Evolutionary conservation across 1,140 invertebrate species (phyloP), one percentile per base, ranked within the genome.

Genomic region (Micrasema minimum): DNA sequence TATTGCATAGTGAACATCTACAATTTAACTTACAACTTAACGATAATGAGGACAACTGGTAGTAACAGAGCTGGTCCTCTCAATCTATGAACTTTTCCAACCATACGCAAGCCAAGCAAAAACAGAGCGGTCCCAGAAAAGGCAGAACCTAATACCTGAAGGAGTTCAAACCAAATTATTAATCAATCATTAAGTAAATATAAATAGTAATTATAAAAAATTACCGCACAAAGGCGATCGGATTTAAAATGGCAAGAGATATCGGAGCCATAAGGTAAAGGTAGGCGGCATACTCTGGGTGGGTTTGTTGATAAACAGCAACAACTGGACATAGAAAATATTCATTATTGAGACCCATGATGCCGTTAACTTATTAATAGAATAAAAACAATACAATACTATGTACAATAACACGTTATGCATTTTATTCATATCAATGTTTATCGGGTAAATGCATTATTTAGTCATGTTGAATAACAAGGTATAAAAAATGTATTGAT

Each of bases 251-350:
- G 1, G 94, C 91, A 35, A 99, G 81, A 53, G 95, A 97, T 81
- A 98, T 95, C 2, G 97, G 96, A 20, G 96, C 96, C 86, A 98
- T 90, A 7, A 99, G 83, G 80, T 98, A 99, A 6, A 99, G 83
- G 82, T 98, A 98, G 1, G 90, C 88, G 1, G 94, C 87, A 86
- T 94, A 98, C 77, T 97, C 94, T 6, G 95, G 93, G 85, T 98
- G 94, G 3, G 89, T 90, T 66, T 87, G 85, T 75, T 88, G 85
- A 80, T 93, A 94, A 5, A 93, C 81, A 41, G 92, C 91, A 78
- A 86, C 87, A 55, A 94, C 91, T 93, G 78, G 1, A 69, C 89
- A 89, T 59, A 46, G 75, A 72, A 35, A 31, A 31, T 31, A 31
- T 31, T 31, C 2, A 31, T 31, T n/a, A n/a, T n/a, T 31, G 7